Evolutionary conservation across 2,888 invertebrate genomes (phyloP).

Genomic region (Macrophya alboannulata): DNA sequence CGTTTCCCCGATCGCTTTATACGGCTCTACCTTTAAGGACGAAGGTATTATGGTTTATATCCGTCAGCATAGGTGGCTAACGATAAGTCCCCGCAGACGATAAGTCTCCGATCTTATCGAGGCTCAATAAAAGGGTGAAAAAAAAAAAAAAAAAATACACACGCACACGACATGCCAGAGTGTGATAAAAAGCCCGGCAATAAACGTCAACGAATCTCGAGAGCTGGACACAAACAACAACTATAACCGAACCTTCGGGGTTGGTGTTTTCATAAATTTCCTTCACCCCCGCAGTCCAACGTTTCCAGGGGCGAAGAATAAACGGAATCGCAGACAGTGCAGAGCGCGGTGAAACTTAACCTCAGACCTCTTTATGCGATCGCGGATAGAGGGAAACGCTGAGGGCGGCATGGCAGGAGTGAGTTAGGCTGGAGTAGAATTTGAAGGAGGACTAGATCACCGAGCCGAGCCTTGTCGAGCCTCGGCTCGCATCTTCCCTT

Average conservation of each 20-base stretch:
- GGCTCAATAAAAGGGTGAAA: neutral
- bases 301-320: neutral
- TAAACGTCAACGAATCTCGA: slow-evolving; percentile 12
- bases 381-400: neutral
- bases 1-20: neutral
- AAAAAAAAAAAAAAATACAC: neutral
- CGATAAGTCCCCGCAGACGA: neutral
- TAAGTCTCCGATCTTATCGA: neutral
- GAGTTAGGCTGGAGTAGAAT: neutral
- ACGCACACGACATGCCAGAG: neutral
- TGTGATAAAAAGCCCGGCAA: slow-evolving; percentile 4
- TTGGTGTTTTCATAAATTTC: neutral
- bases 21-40: neutral
- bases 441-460: slow-evolving; percentile 45
- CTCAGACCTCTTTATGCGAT: slow-evolving; percentile 1
- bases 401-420: slow-evolving; percentile 7
- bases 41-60: neutral
- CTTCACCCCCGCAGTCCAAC: neutral
- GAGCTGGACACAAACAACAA: slow-evolving; percentile 3
- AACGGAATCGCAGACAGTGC: neutral
- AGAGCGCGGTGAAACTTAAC: neutral
- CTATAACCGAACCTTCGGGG: neutral
- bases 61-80: slow-evolving; percentile 11
- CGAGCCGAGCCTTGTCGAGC: neutral
- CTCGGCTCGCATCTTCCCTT: neutral